phyloP scores from a whole-genome alignment of 2,888 invertebrate species.

The Podotricha telesiphe region DNA sequence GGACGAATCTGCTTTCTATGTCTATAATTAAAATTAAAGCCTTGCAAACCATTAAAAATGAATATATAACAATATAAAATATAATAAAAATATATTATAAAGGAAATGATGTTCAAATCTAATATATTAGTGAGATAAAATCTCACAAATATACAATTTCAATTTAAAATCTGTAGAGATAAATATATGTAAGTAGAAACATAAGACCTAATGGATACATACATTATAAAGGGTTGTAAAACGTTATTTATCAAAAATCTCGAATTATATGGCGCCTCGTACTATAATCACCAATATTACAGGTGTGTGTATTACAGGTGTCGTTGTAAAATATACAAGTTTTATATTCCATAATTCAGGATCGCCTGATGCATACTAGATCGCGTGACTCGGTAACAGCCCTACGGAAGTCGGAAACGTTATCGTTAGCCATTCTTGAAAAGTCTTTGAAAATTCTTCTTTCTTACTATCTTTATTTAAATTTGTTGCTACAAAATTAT shows the following conservation, averaged over 20 bases:
- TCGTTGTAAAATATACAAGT: conserved; percentile 17
- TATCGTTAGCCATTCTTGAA: conserved; percentile 56
- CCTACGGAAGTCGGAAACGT: conserved; percentile 61
- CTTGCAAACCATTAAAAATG: no score
- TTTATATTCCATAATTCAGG: conserved; percentile 18
- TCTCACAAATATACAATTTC: no score
- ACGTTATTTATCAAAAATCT: background rate
- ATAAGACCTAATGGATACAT: no score
- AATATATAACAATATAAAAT: no score
- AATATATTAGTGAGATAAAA: no score
- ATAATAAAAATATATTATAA: no score
- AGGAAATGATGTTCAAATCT: no score
- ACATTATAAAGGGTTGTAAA: no score
- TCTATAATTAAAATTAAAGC: no score
- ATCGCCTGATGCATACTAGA: conserved; percentile 40
- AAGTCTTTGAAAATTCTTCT: conserved; percentile 50
- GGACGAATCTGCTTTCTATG: no score
- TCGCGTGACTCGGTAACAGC: conserved; percentile 60
- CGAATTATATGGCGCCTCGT: background rate
- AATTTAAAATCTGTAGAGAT: no score
- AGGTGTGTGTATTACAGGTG: conserved; percentile 26
- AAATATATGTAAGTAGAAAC: no score
- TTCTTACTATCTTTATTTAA: conserved; percentile 52
- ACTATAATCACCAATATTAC: conserved; percentile 9
- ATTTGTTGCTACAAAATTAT: conserved; percentile 11